Evolutionary conservation across 2,888 invertebrate genomes (phyloP).

Genomic region (Polymixis flavicincta): DNA sequence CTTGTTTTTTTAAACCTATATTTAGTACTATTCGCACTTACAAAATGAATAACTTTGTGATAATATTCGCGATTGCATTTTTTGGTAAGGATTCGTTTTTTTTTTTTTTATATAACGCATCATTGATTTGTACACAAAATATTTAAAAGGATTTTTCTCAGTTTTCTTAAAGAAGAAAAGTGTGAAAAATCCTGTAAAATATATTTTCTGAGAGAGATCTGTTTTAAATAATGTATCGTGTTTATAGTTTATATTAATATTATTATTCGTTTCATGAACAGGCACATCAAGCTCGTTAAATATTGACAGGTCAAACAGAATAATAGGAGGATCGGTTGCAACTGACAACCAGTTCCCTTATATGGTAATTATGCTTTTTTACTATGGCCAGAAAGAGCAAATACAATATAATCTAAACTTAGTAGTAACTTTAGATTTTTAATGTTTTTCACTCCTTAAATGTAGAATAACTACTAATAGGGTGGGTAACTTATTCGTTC

Average conservation of each 20-base stretch:
- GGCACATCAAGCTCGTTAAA: conserved; percentile 18
- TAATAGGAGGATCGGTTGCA: conserved; percentile 2
- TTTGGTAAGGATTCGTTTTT: conserved; percentile 27
- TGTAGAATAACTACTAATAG: too few relatives aligned
- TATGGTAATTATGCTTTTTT: conserved; percentile 25
- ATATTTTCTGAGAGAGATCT: too few relatives aligned
- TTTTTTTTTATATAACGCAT: neutral
- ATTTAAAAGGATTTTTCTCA: neutral
- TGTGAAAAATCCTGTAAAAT: too few relatives aligned
- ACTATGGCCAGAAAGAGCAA: neutral
- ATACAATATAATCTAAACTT: too few relatives aligned
- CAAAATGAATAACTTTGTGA: conserved; percentile 19
- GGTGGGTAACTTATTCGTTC: too few relatives aligned
- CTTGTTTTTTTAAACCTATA: neutral
- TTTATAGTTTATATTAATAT: conserved; percentile 9
- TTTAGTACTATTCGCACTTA: neutral
- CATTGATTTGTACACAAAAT: neutral
- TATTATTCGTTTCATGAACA: conserved; percentile 1
- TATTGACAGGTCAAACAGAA: conserved; percentile 18
- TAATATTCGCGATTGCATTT: conserved; percentile 28
- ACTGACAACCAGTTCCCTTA: neutral
- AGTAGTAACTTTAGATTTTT: too few relatives aligned
- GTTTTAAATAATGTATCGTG: neutral
- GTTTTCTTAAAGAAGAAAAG: too few relatives aligned
- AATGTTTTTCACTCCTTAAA: too few relatives aligned